Conservation (phyloP, 64 coral and sea anemone species). For the Cladopsammia gracilis region DNA sequence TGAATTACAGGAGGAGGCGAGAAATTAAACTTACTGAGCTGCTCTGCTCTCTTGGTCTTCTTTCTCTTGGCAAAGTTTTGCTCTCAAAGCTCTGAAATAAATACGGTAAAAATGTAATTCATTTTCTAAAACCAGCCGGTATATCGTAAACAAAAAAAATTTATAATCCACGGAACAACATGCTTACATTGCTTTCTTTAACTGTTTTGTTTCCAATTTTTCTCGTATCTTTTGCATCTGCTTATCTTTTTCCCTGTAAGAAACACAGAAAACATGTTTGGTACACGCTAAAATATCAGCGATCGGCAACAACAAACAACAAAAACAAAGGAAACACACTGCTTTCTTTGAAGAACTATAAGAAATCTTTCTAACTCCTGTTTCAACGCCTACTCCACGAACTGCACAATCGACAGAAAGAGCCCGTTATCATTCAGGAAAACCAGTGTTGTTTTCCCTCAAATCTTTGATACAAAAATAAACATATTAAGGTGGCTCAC, state of each 20-base stretch:
- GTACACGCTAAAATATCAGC: not conserved
- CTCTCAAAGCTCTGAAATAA: slow-evolving; percentile 76
- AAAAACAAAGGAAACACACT: not conserved
- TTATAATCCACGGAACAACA: not conserved
- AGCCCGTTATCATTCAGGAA: too few relatives aligned
- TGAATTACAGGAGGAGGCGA: too few relatives aligned
- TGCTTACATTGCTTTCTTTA: slow-evolving; percentile 92
- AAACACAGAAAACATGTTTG: not conserved
- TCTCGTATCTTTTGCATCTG: slow-evolving; percentile 96
- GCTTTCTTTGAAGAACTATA: not conserved
- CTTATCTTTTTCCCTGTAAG: slow-evolving; percentile 84
- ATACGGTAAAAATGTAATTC: not conserved
- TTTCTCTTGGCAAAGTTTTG: slow-evolving; percentile 67
- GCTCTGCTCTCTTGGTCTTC: slow-evolving; percentile 79
- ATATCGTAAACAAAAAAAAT: not conserved
- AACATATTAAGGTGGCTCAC: too few relatives aligned
- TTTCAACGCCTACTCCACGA: too few relatives aligned
- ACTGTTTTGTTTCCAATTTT: slow-evolving; percentile 89
- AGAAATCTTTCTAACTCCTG: too few relatives aligned
- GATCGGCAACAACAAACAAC: too few relatives aligned
- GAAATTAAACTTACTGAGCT: slow-evolving; percentile 48
- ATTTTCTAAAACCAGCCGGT: not conserved
- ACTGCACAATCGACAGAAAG: too few relatives aligned
- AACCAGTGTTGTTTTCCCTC: too few relatives aligned
- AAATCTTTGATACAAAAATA: too few relatives aligned